phyloP scores from a whole-genome alignment of 2,888 invertebrate species.

The Pheosia gnoma region DNA sequence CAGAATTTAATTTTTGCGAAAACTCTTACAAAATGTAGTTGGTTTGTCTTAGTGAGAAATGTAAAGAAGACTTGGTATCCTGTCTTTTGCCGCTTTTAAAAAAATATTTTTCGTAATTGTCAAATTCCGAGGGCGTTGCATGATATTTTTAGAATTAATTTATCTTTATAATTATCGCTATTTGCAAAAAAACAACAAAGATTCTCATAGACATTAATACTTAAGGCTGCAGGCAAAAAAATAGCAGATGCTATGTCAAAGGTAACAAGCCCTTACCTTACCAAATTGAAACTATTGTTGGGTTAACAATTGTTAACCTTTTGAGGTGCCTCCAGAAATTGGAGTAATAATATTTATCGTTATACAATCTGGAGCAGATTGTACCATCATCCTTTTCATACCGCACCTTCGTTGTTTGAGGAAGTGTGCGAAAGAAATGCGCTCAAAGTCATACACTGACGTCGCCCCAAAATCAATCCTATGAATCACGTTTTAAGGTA shows the following conservation, averaged over 20 bases:
- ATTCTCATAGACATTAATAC: slow-evolving; percentile 28
- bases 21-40: too few species aligned
- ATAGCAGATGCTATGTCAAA: slow-evolving; percentile 61
- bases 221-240: slow-evolving; percentile 25
- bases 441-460: slow-evolving; percentile 22
- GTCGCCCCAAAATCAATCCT: slow-evolving; percentile 18
- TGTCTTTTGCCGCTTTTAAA: too few species aligned
- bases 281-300: slow-evolving; percentile 67
- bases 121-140: too few species aligned
- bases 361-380: slow-evolving; percentile 72
- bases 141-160: background rate
- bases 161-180: background rate
- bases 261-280: slow-evolving; percentile 50
- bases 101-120: too few species aligned
- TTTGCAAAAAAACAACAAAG: background rate
- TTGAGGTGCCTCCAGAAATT: slow-evolving; percentile 52
- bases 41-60: too few species aligned
- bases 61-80: too few species aligned
- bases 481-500: slow-evolving; percentile 12
- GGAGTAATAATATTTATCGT: slow-evolving; percentile 73
- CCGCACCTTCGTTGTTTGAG: slow-evolving; percentile 52
- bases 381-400: slow-evolving; percentile 58
- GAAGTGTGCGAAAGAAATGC: slow-evolving; percentile 75
- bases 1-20: too few species aligned
- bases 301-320: slow-evolving; percentile 57